Evolutionary conservation across 2,888 invertebrate genomes (phyloP).

Genomic region (Sinodicranocentrus sp.): DNA sequence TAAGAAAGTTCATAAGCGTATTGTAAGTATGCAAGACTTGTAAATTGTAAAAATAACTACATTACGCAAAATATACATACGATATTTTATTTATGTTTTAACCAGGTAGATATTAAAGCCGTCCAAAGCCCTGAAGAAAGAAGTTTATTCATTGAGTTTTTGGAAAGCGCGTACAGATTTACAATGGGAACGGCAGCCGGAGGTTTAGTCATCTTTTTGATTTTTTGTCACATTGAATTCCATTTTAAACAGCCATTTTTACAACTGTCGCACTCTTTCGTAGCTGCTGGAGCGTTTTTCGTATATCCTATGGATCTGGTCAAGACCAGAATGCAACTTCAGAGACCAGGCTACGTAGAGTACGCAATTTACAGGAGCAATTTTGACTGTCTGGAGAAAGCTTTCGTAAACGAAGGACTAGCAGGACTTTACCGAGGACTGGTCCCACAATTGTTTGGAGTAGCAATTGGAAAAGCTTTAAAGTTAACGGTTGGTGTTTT

Average conservation of each 20-base stretch:
- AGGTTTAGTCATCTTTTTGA: constrained; percentile 77
- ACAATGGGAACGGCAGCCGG: constrained; percentile 80
- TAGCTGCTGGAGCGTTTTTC: constrained; percentile 79
- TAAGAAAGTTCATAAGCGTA: constrained; percentile 78
- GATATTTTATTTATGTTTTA: too few relatives aligned
- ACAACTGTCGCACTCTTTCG: constrained; percentile 78
- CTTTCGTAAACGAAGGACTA: constrained; percentile 80
- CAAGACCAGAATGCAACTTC: constrained; percentile 83
- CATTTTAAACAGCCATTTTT: background rate
- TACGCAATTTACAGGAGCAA: constrained; percentile 82
- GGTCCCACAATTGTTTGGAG: constrained; percentile 82
- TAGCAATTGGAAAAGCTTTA: constrained; percentile 83
- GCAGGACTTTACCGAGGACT: constrained; percentile 80
- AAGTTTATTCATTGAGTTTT: constrained; percentile 79
- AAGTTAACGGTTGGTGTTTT: constrained; percentile 81
- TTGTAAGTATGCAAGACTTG: constrained; percentile 60
- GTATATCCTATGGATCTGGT: constrained; percentile 83
- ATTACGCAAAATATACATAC: too few relatives aligned
- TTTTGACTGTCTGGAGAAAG: constrained; percentile 79
- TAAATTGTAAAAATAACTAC: too few relatives aligned
- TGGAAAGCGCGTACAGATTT: constrained; percentile 81
- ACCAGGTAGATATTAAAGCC: constrained; percentile 78
- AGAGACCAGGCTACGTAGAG: constrained; percentile 79
- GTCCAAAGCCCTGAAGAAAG: constrained; percentile 79
- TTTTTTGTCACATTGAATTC: background rate